Evolutionary conservation across 2,797 vertebrate species (phyloP), one percentile per base, ranked within the genome.

Genomic region (Ptychadena robeensis): DNA sequence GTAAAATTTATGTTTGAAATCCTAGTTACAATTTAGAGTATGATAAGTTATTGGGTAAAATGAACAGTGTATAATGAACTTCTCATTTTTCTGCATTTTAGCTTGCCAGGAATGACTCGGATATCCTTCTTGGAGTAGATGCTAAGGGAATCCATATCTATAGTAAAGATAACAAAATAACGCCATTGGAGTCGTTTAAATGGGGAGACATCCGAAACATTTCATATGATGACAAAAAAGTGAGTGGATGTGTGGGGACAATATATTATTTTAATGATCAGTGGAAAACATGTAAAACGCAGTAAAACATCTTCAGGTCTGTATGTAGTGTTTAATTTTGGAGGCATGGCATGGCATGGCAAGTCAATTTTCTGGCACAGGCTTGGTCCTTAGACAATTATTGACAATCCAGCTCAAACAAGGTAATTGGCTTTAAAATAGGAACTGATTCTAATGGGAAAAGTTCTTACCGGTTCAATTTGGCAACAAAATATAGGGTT

Each of bases 191-290:
- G 86, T 97, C 96, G 0, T 97, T 97, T 81, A 95, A 96, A 25
- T 97, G 96, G 96, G 97, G 95, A 18, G 95, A 94, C 81, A 97
- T 96, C 87, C 93, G 94, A 78, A 97, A 97, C 88, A 96, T 97
- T 87, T 96, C 96, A 38, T 97, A 96, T 88, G 96, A 95, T 35
- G 96, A 98, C 86, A 97, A 97, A 88, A 96, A 97, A 95, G 96
- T 96, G 88, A 82, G 87, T 64, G 74, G 35, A 37, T 22, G 72
- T 69, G 22, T 9, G 32, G 10, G 40, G 44, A 22, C 44, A 53
- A 18, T 53, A 53, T 22, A 22, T 4, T 44, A 40, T 11, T 44
- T 30, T 9, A 34, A 2, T 10, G 18, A 18, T 31, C 31, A 22
- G 8, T 44, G 40, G 14, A 4, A 44, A 44, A 3, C 40, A 44